Base-by-base conservation (phyloP, 1,140 invertebrate species). In the Heliconius hermathena region DNA sequence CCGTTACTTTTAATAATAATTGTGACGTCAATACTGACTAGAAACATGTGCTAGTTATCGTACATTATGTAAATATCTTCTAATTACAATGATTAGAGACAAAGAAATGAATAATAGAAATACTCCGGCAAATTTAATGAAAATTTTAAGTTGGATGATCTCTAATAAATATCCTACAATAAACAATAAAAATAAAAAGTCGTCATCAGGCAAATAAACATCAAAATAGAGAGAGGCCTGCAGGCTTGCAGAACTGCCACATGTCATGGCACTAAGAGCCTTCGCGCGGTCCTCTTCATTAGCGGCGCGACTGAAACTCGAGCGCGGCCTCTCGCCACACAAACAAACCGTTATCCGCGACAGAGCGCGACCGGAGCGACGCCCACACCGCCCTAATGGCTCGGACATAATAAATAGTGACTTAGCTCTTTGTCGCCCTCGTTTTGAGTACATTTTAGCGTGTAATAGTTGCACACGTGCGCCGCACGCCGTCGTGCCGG, bases 281-380 rank as follows among this genome's bases (percentile, higher is more conserved):
- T n/a, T 9, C 20, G 33, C 72, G 54, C 54, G 16, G 41, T 78
- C 77, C 36, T 49, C 73, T 54, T 71, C 85, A 89, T 90, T 87
- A 90, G 86, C 79, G 79, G 81, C 26, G 76, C 74, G 13, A 87
- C 88, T 77, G 81, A 75, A 78, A 78, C 76, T 8, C 52, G 66
- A 80, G 22, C 66, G 36, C 9, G 57, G 29, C 26, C 52, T 74
- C 41, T 71, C 46, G 60, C 38, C 75, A 46, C 52, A 57, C 82
- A 80, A 84, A 84, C 83, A 84, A 84, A 82, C 80, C 83, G 80
- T 84, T 79, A 84, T 18, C 78, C 46, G 83, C 78, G 80, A 76
- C 71, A 79, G 76, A 80, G 71, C 83, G 81, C 78, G 81, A 80
- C 83, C 38, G 33, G 38, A 20, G 22, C 36, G 20, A 16, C 81